Conservation (phyloP, 2,797 vertebrate genomes). For the Typhlichthys eigenmanni region DNA sequence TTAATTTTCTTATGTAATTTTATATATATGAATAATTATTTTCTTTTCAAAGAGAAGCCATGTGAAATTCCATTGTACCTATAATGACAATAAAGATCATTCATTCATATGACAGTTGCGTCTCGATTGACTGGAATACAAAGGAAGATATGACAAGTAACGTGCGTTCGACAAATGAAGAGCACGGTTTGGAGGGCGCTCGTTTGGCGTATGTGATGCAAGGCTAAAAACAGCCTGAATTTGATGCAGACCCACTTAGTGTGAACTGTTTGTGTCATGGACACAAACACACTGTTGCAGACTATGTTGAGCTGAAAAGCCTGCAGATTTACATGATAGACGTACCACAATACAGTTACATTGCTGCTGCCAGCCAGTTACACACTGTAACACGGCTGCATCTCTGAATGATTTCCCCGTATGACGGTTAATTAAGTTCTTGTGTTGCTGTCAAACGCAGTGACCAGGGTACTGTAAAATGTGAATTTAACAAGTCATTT, state of each 20-base stretch:
- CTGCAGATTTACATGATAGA: not conserved
- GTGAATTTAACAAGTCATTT: not conserved
- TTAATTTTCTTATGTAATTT: no score
- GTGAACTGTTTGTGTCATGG: conserved; percentile 19
- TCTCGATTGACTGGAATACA: not conserved
- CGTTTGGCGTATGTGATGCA: not conserved
- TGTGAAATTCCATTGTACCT: conserved; percentile 8
- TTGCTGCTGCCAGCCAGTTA: not conserved
- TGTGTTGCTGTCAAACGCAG: not conserved
- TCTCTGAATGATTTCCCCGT: conserved; percentile 3
- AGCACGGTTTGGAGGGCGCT: no score
- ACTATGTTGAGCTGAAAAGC: conserved; percentile 22
- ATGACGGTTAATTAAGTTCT: not conserved
- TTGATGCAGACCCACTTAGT: conserved; percentile 18
- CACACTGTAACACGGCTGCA: conserved; percentile 3
- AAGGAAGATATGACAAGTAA: not conserved
- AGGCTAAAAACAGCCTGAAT: not conserved
- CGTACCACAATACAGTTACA: not conserved
- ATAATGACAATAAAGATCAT: conserved; percentile 9
- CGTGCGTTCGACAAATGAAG: not conserved
- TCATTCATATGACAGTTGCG: no score
- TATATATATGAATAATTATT: no score
- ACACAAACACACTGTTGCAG: conserved; percentile 3
- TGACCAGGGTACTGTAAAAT: not conserved
- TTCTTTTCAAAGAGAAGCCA: no score